A percentile compares a stretch with the other conserved stretches of the same genome.
phyloP scores from a whole-genome alignment of 1,140 invertebrate genomes.

The Druon quercuslanigerum region DNA sequence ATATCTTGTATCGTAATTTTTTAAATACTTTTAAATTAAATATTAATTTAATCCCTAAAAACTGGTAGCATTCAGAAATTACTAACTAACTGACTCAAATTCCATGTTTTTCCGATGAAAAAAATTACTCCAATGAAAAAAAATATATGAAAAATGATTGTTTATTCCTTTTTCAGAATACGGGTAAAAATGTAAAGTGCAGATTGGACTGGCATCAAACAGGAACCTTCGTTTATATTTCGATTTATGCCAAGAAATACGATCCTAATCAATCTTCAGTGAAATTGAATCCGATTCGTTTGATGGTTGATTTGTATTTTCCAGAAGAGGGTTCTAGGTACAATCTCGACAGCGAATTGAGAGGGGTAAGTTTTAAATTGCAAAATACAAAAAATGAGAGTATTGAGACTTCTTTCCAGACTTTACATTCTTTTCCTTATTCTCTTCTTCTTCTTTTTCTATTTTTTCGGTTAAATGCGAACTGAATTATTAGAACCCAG shows the following conservation, averaged over 20 bases:
- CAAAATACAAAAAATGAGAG: constrained; percentile 39
- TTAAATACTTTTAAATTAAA: too few species aligned
- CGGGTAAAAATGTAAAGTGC: constrained; percentile 79
- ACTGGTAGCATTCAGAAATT: too few species aligned
- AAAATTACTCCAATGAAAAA: too few species aligned
- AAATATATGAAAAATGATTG: neutral
- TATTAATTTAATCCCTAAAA: too few species aligned
- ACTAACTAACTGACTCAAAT: too few species aligned
- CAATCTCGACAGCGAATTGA: constrained; percentile 87
- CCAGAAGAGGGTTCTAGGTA: constrained; percentile 86
- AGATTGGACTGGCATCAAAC: constrained; percentile 97
- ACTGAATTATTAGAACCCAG: too few species aligned
- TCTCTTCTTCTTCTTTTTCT: neutral
- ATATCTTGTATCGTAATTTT: too few species aligned
- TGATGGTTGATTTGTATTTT: constrained; percentile 87
- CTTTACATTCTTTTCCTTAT: neutral
- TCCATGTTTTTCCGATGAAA: too few species aligned
- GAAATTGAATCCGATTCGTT: constrained; percentile 89
- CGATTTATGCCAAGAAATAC: constrained; percentile 94
- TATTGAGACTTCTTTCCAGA: neutral
- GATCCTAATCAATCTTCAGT: constrained; percentile 85
- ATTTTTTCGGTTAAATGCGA: too few species aligned
- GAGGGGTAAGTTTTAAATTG: constrained; percentile 82
- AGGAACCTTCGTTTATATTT: constrained; percentile 85
- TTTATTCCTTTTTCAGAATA: constrained; percentile 40